phyloP scores from a whole-genome alignment of 2,888 invertebrate genomes.

The Leptopilina drosophilae region DNA sequence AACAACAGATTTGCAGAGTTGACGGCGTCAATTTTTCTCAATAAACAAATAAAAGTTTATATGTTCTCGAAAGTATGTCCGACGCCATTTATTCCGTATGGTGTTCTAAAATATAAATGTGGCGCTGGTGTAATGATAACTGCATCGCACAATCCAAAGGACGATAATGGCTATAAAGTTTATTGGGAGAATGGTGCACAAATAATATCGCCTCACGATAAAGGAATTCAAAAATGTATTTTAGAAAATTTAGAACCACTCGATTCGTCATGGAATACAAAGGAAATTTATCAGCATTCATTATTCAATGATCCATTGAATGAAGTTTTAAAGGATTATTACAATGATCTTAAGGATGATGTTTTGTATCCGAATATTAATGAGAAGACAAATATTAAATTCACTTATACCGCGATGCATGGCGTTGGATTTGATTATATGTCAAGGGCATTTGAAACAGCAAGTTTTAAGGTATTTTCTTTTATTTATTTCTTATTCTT shows the following conservation, averaged over 20 bases:
- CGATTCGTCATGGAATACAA: slow-evolving; percentile 87
- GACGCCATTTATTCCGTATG: slow-evolving; percentile 96
- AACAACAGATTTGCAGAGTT: slow-evolving; percentile 92
- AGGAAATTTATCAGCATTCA: slow-evolving; percentile 78
- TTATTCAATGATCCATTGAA: slow-evolving; percentile 84
- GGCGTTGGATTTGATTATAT: slow-evolving; percentile 94
- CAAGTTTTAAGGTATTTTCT: slow-evolving; percentile 82
- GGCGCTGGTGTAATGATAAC: slow-evolving; percentile 95
- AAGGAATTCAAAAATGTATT: slow-evolving; percentile 89
- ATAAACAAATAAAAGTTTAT: slow-evolving; percentile 87
- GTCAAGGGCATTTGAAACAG: slow-evolving; percentile 84
- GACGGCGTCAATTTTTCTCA: slow-evolving; percentile 89
- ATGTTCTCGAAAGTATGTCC: slow-evolving; percentile 89
- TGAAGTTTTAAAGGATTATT: slow-evolving; percentile 84
- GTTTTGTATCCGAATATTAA: slow-evolving; percentile 81
- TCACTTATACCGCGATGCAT: slow-evolving; percentile 98
- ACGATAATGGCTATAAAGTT: slow-evolving; percentile 98
- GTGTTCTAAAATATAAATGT: slow-evolving; percentile 85
- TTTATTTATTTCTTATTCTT: slow-evolving; percentile 53
- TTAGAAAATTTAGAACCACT: slow-evolving; percentile 87
- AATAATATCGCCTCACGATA: slow-evolving; percentile 95
- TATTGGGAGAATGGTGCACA: slow-evolving; percentile 97
- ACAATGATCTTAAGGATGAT: slow-evolving; percentile 79
- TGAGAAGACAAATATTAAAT: slow-evolving; percentile 79
- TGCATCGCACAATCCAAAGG: slow-evolving; percentile 96